phyloP scores from a whole-genome alignment of 2,113 vertebrate species.

The Epinephelus fuscoguttatus region DNA sequence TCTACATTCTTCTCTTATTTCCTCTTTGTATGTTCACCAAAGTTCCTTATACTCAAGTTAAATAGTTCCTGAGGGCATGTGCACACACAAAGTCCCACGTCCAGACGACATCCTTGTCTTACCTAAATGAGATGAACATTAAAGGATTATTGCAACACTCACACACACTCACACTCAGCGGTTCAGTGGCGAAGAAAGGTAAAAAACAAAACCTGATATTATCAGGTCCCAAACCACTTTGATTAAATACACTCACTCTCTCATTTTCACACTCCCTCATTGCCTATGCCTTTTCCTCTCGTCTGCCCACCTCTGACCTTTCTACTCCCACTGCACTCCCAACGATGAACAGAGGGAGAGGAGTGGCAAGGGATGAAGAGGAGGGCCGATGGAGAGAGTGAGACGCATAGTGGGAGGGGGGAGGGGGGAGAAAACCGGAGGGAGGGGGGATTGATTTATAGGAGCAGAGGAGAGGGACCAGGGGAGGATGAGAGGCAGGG shows the following conservation, averaged over 20 bases:
- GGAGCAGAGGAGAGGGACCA: slow-evolving; percentile 78
- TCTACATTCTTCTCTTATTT: neutral
- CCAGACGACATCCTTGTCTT: neutral
- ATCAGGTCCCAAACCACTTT: slow-evolving; percentile 64
- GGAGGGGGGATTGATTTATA: slow-evolving; percentile 81
- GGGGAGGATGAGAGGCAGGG: slow-evolving; percentile 72
- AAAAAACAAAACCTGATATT: slow-evolving; percentile 32
- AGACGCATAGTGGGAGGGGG: slow-evolving; percentile 39
- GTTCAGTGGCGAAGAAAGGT: slow-evolving; percentile 2
- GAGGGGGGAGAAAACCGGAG: slow-evolving; percentile 45
- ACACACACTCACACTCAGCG: slow-evolving; percentile 18
- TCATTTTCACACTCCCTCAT: slow-evolving; percentile 71
- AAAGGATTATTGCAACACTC: slow-evolving; percentile 6
- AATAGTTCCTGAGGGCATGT: neutral
- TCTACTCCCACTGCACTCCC: slow-evolving; percentile 77
- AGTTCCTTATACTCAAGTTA: neutral
- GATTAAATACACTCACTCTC: slow-evolving; percentile 77
- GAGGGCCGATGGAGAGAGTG: slow-evolving; percentile 40
- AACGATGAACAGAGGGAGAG: slow-evolving; percentile 72
- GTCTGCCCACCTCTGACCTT: slow-evolving; percentile 77
- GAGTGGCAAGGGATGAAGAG: slow-evolving; percentile 55
- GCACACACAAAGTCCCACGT: neutral
- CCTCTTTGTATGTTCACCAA: neutral
- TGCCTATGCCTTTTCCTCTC: slow-evolving; percentile 65
- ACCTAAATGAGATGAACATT: slow-evolving; percentile 23